These are phyloP conservation scores for Oncopodura yosiiana DNA, from an alignment of 1,140 invertebrate species.

Conservation along the genomic window DNA sequence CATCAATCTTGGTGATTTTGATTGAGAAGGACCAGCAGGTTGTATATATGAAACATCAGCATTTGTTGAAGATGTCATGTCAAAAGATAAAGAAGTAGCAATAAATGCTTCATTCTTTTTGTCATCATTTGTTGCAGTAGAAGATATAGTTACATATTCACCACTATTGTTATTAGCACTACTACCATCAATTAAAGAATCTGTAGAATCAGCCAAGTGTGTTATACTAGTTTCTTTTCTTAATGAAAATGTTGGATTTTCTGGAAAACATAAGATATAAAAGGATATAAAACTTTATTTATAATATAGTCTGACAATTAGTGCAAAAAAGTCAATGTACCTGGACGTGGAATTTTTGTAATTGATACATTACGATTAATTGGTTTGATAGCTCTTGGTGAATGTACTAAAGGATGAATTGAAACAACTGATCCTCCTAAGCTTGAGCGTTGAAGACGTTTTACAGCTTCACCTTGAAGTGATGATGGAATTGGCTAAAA, in stretches of 20 bases:
- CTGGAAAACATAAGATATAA: neutral
- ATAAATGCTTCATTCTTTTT: conserved; percentile 28
- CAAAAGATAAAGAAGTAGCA: conserved; percentile 11
- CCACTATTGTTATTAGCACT: too few relatives aligned
- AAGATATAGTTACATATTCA: conserved; percentile 19
- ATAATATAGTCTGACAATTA: neutral
- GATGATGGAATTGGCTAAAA: too few relatives aligned
- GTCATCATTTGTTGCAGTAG: conserved; percentile 9
- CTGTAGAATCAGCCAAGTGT: neutral
- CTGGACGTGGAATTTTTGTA: conserved; percentile 11
- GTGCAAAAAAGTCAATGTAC: neutral
- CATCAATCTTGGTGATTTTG: too few relatives aligned
- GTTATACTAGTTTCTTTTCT: neutral
- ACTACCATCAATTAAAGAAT: conserved; percentile 5
- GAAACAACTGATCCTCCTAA: conserved; percentile 11
- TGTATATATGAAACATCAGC: neutral
- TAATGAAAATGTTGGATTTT: neutral
- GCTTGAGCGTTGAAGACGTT: neutral
- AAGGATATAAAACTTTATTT: neutral
- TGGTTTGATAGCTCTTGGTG: conserved; percentile 5
- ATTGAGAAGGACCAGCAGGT: neutral
- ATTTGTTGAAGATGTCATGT: neutral
- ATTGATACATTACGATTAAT: neutral
- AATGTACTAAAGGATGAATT: conserved; percentile 22
- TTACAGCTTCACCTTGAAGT: neutral